Evolutionary conservation across 1,140 invertebrate species (phyloP).

Genomic region (Pogonomyrmex californicus): DNA sequence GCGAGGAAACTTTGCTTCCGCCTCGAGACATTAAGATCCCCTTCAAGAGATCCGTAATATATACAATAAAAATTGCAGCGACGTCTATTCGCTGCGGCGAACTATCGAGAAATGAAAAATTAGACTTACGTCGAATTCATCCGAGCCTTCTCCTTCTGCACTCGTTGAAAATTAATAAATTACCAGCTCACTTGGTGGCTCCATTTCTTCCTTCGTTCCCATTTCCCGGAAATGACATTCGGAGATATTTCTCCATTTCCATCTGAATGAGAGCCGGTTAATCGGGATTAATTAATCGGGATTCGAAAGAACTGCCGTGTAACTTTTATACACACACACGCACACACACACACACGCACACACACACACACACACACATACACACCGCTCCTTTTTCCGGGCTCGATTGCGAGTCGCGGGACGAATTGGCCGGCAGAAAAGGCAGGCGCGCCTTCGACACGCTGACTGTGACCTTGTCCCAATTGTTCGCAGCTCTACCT

Average conservation of each 20-base stretch:
- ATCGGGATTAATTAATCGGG: too few species aligned
- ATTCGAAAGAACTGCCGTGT: not conserved
- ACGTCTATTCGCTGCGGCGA: not conserved
- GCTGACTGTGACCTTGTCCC: constrained; percentile 74
- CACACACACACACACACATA: too few species aligned
- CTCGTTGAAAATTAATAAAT: constrained; percentile 7
- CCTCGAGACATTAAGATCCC: constrained; percentile 14
- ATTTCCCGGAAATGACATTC: not conserved
- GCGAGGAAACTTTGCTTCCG: constrained; percentile 1
- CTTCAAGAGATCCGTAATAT: not conserved
- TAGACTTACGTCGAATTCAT: not conserved
- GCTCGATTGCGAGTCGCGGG: constrained; percentile 26
- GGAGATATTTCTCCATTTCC: not conserved
- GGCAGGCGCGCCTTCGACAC: constrained; percentile 69
- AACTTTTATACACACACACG: not conserved
- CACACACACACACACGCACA: too few species aligned
- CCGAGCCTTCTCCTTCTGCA: not conserved
- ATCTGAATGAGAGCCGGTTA: not conserved
- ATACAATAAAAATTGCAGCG: not conserved
- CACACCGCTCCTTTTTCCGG: not conserved
- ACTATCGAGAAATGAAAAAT: not conserved
- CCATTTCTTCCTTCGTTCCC: not conserved
- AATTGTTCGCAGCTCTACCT: constrained; percentile 68
- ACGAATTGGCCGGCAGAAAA: constrained; percentile 59
- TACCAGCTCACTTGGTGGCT: not conserved